These are phyloP conservation scores for Muschampia staudingeri DNA, from an alignment of 2,888 invertebrate genomes.

Conservation along the genomic window DNA sequence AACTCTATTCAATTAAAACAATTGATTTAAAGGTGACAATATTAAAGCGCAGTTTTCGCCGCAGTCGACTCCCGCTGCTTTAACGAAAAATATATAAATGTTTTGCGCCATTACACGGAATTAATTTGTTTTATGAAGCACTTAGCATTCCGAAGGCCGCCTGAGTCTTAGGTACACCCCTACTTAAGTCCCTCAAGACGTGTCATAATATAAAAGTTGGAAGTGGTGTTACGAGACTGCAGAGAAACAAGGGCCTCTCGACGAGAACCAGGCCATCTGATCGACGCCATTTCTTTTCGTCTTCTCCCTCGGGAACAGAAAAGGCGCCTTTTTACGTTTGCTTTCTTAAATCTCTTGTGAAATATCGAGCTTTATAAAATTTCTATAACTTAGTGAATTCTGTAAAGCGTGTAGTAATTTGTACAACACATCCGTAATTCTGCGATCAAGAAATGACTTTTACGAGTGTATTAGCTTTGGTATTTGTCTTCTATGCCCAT, in stretches of 20 bases:
- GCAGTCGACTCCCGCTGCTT: too few relatives aligned
- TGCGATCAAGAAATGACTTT: too few relatives aligned
- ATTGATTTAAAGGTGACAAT: too few relatives aligned
- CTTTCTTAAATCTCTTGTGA: constrained; percentile 40
- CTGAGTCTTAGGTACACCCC: constrained; percentile 13
- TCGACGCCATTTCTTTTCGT: constrained; percentile 70
- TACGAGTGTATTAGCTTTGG: too few relatives aligned
- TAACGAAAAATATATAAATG: constrained; percentile 2
- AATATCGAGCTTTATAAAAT: constrained; percentile 35
- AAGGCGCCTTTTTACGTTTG: constrained; percentile 41
- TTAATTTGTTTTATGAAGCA: constrained; percentile 23
- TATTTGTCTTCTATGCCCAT: too few relatives aligned
- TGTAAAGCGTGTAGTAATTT: background rate
- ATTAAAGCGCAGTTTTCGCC: too few relatives aligned
- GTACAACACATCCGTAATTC: too few relatives aligned
- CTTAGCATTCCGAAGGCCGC: constrained; percentile 30
- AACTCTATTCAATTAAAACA: too few relatives aligned
- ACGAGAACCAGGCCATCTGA: constrained; percentile 79
- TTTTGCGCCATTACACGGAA: constrained; percentile 18
- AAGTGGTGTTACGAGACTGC: constrained; percentile 74
- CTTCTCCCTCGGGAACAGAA: constrained; percentile 47
- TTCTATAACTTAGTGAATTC: background rate
- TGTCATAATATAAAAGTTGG: constrained; percentile 76
- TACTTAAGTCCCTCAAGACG: constrained; percentile 72
- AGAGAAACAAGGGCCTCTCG: constrained; percentile 74